phyloP scores from a whole-genome alignment of 2,888 invertebrate species.

The Notocelia uddmanniana region DNA sequence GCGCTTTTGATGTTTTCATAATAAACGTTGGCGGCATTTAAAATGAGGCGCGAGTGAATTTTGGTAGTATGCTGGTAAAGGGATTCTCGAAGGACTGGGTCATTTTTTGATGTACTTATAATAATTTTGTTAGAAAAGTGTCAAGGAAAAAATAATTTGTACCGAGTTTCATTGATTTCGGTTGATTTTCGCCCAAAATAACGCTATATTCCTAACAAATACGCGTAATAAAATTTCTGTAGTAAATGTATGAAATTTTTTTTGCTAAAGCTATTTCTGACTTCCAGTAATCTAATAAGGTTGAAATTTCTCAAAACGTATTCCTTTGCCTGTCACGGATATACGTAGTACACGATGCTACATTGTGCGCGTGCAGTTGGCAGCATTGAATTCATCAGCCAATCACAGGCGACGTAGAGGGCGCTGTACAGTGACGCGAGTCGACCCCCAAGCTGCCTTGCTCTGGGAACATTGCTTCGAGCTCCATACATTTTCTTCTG shows the following conservation, averaged over 20 bases:
- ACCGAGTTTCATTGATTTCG: constrained; percentile 51
- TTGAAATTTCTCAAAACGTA: constrained; percentile 54
- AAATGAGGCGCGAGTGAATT: constrained; percentile 82
- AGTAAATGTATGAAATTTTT: constrained; percentile 73
- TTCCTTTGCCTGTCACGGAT: constrained; percentile 73
- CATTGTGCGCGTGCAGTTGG: constrained; percentile 67
- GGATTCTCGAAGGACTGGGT: constrained; percentile 75
- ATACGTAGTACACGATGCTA: constrained; percentile 80
- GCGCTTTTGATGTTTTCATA: constrained; percentile 82
- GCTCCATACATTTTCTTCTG: constrained; percentile 86
- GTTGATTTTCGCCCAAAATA: constrained; percentile 57
- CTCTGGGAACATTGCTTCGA: constrained; percentile 84
- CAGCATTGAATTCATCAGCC: constrained; percentile 65
- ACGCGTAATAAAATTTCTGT: constrained; percentile 69
- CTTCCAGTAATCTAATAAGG: constrained; percentile 49
- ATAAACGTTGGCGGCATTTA: constrained; percentile 83
- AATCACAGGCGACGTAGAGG: constrained; percentile 77
- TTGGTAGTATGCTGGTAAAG: constrained; percentile 75
- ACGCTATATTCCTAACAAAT: constrained; percentile 64
- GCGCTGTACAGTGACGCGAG: constrained; percentile 81
- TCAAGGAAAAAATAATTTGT: constrained; percentile 61
- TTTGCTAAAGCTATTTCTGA: constrained; percentile 51
- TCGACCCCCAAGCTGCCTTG: constrained; percentile 83
- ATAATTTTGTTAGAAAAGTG: constrained; percentile 64
- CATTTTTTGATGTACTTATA: constrained; percentile 83